phyloP scores from a whole-genome alignment of 2,888 invertebrate species.

The Lathronympha strigana region DNA sequence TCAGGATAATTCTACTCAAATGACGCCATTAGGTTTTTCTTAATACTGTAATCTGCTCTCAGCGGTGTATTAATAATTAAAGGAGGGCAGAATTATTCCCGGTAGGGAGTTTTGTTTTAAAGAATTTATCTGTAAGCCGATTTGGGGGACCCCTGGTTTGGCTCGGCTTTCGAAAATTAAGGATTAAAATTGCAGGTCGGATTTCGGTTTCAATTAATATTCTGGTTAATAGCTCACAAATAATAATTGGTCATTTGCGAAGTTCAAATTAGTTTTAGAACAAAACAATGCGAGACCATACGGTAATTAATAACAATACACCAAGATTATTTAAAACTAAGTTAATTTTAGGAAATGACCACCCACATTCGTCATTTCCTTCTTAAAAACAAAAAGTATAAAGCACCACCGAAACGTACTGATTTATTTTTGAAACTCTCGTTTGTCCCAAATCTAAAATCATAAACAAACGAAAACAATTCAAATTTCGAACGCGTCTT shows the following conservation, averaged over 20 bases:
- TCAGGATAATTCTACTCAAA: conserved; percentile 40
- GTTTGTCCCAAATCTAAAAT: conserved; percentile 36
- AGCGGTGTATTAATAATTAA: conserved; percentile 75
- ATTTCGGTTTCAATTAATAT: conserved; percentile 31
- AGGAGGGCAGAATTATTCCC: conserved; percentile 65
- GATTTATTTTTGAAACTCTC: conserved; percentile 16
- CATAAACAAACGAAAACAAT: conserved; percentile 43
- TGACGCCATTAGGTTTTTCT: conserved; percentile 55
- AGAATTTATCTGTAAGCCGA: conserved; percentile 63
- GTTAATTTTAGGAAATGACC: background rate
- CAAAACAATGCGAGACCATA: background rate
- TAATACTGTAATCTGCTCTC: conserved; percentile 68
- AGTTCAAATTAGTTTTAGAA: background rate
- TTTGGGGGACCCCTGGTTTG: conserved; percentile 49
- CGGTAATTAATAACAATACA: no score
- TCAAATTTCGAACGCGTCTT: conserved; percentile 51
- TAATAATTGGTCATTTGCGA: background rate
- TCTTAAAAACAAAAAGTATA: background rate
- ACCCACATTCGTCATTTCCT: conserved; percentile 5
- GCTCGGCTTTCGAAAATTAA: conserved; percentile 53
- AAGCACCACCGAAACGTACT: background rate
- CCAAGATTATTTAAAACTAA: background rate
- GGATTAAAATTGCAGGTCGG: conserved; percentile 54
- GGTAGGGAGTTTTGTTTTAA: conserved; percentile 59
- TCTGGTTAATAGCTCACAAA: background rate